A percentile compares a stretch with the other conserved stretches of the same genome.
phyloP scores from a whole-genome alignment of 2,113 vertebrate species.

The Uria aalge region DNA sequence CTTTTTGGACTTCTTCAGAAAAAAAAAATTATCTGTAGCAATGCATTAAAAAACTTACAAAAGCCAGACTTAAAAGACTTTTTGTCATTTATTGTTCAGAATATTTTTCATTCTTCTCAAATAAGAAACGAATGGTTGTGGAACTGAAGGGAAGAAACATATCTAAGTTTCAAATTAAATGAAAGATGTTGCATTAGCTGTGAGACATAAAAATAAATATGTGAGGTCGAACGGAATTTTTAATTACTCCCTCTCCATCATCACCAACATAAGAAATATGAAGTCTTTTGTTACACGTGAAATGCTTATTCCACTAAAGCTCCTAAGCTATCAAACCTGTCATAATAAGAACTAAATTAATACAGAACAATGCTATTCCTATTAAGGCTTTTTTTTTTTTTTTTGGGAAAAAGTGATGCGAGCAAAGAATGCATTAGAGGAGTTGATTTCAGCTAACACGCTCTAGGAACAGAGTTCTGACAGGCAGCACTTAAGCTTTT shows the following conservation, averaged over 20 bases:
- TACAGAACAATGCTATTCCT: neutral
- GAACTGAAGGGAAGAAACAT: slow-evolving; percentile 31
- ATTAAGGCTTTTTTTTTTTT: neutral
- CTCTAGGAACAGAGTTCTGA: neutral
- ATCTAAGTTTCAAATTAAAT: slow-evolving; percentile 51
- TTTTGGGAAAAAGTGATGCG: neutral
- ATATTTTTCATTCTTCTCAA: slow-evolving; percentile 44
- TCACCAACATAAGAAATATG: slow-evolving; percentile 8
- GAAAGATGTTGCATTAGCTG: slow-evolving; percentile 21
- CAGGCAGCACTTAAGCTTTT: neutral
- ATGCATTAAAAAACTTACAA: neutral
- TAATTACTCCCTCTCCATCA: neutral
- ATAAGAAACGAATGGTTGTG: neutral
- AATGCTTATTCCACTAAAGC: neutral
- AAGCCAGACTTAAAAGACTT: slow-evolving; percentile 38
- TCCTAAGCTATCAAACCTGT: neutral
- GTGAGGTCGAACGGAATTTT: neutral
- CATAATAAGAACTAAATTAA: neutral
- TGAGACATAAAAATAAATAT: slow-evolving; percentile 44
- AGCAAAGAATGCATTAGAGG: neutral
- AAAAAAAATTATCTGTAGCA: neutral
- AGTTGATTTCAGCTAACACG: neutral
- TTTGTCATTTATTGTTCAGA: slow-evolving; percentile 35
- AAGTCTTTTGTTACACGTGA: neutral
- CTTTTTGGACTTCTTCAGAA: neutral